Conservation (phyloP, 2,888 invertebrate genomes). For the Phragmatobia fuliginosa region DNA sequence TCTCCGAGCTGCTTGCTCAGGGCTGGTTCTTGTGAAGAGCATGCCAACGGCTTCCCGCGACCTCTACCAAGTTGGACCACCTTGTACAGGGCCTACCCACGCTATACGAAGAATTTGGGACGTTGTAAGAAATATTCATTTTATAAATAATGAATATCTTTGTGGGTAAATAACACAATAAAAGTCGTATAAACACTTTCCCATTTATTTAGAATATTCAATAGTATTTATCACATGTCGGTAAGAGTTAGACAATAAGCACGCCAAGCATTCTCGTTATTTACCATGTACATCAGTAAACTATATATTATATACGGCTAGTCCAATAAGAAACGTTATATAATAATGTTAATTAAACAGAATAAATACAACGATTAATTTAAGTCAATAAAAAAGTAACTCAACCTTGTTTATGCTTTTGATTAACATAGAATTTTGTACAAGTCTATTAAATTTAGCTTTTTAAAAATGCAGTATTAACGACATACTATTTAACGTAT, state of each 20-base stretch:
- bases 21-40: no score
- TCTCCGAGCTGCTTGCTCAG: no score
- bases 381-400: slow-evolving; percentile 14
- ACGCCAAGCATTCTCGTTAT: slow-evolving; percentile 70
- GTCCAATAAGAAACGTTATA: slow-evolving; percentile 43
- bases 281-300: slow-evolving; percentile 54
- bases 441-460: slow-evolving; percentile 10
- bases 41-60: no score
- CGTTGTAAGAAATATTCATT: no score
- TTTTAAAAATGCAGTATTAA: neutral
- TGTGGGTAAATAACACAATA: slow-evolving; percentile 38
- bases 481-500: slow-evolving; percentile 10
- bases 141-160: neutral
- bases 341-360: slow-evolving; percentile 10
- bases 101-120: no score
- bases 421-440: neutral
- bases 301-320: slow-evolving; percentile 54
- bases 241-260: slow-evolving; percentile 79
- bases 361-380: slow-evolving; percentile 9
- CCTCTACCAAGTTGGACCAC: no score
- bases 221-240: slow-evolving; percentile 82
- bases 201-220: slow-evolving; percentile 82
- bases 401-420: slow-evolving; percentile 5
- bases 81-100: no score
- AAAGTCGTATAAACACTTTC: slow-evolving; percentile 72